Conservation (phyloP, 1,140 invertebrate genomes). For the Aphidius ervi region DNA sequence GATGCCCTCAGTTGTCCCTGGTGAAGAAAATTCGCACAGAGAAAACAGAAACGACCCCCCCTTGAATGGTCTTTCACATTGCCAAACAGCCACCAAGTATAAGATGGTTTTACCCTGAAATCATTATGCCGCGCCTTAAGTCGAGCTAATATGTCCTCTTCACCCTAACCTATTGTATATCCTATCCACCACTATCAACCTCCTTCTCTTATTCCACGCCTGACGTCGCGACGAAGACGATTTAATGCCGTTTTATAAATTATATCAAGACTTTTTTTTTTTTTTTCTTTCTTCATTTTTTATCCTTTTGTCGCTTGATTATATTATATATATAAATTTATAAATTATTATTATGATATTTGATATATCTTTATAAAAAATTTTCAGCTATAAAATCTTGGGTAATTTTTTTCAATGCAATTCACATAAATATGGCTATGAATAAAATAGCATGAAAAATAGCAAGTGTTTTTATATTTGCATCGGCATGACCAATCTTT, state of each 20-base stretch:
- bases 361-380: too few relatives aligned
- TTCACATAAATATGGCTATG: too few relatives aligned
- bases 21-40: slow-evolving; percentile 2
- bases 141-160: slow-evolving; percentile 51
- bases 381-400: too few relatives aligned
- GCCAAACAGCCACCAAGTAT: slow-evolving; percentile 10
- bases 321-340: not conserved
- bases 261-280: slow-evolving; percentile 19
- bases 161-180: slow-evolving; percentile 27
- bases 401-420: too few relatives aligned
- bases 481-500: too few relatives aligned
- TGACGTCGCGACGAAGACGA: slow-evolving; percentile 35
- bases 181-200: slow-evolving; percentile 13
- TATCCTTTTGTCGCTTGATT: not conserved
- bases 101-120: slow-evolving; percentile 42
- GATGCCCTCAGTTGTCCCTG: slow-evolving; percentile 33
- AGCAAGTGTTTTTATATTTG: too few relatives aligned
- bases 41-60: not conserved
- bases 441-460: too few relatives aligned
- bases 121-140: slow-evolving; percentile 53
- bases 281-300: not conserved
- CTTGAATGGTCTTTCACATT: slow-evolving; percentile 3
- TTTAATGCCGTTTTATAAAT: slow-evolving; percentile 53
- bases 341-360: too few relatives aligned
- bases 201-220: slow-evolving; percentile 18